These are phyloP conservation scores for Julus scanicus DNA, from an alignment of 2,888 invertebrate genomes.

Conservation along the genomic window DNA sequence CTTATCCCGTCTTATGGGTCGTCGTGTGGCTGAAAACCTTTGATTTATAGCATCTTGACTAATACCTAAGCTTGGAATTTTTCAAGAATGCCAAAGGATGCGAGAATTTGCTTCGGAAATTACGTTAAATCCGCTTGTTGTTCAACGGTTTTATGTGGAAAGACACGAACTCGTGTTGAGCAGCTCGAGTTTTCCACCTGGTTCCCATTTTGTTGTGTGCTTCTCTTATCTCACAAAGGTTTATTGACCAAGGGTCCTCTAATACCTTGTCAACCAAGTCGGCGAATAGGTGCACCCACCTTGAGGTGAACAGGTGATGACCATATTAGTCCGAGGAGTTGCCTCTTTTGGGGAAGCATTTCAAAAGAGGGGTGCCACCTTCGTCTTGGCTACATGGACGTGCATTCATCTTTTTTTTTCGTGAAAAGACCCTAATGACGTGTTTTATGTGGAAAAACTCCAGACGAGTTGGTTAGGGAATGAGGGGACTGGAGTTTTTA, in stretches of 20 bases:
- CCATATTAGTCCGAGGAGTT: background rate
- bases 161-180: background rate
- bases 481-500: background rate
- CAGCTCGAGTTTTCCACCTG: background rate
- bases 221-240: background rate
- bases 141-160: background rate
- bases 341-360: background rate
- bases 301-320: constrained; percentile 13
- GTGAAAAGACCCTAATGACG: constrained; percentile 30
- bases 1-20: background rate
- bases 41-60: background rate
- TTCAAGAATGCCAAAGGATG: background rate
- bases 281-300: background rate
- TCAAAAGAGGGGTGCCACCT: constrained; percentile 1
- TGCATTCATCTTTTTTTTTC: constrained; percentile 17
- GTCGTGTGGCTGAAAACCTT: background rate
- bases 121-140: background rate
- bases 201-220: background rate
- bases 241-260: background rate
- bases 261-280: constrained; percentile 10
- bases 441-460: background rate
- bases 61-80: background rate
- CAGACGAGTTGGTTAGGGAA: background rate
- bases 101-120: constrained; percentile 3
- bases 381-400: background rate